Evolutionary conservation across 2,888 invertebrate genomes (phyloP), one percentile per base, ranked within the genome.

Genomic region (Spicauda simplicius): DNA sequence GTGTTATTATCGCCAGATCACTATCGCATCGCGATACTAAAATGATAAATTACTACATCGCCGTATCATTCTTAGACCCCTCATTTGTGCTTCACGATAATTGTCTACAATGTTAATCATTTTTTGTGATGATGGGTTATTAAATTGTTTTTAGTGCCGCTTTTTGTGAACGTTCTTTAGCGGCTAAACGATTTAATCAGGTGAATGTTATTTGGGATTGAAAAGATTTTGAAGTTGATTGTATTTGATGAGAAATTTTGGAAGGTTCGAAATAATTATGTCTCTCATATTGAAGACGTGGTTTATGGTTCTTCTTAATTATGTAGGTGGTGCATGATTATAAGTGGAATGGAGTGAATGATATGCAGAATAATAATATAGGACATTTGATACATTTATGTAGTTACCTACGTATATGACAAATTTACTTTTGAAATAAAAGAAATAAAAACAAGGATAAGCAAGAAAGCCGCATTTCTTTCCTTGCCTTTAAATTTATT

Each of bases 21-120:
- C 55, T 73, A 75, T 77, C 74, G 64, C 64, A 70, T 75, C 75
- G 63, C 70, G 73, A 76, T 75, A 76, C 65, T 73, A 58, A 72
- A 74, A 74, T 76, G 77, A 77, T 76, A 72, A 74, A 77, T 77
- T 73, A 75, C 64, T 52, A 70, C 62, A 61, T 56, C 56, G 61
- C 61, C 33, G 65, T 66, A 66, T 66, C 65, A 66, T 66, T 66
- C 65, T 48, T 33, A 66, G 60, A 71, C 71, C 71, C 60, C 71
- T 71, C 71, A 71, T 71, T 85, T 81, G 77, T 76, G 41, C 41
- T 55, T 58, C 53, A 54, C 59, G 73, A 79, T 82, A 81, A 80
- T 77, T 80, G 78, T 80, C 79, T 81, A 76, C 79, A 79, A 76
- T 80, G 80, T 84, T 86, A 84, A 85, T 85, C 74, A 81, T 82